Base-by-base conservation (phyloP, 2,113 vertebrate species). In the Boleophthalmus pectinirostris region DNA sequence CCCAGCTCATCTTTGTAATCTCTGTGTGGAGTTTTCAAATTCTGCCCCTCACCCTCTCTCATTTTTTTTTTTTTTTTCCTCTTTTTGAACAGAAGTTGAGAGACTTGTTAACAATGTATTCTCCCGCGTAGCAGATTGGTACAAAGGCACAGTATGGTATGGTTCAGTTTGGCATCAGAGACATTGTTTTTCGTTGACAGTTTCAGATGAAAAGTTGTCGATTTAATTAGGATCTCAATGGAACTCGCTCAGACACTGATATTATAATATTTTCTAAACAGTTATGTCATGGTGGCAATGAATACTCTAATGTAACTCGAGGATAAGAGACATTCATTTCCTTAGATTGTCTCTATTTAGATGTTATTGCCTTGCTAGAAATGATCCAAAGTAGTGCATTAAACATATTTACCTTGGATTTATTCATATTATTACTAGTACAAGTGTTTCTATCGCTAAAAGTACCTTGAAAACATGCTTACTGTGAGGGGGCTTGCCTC, bases 71-170 rank as follows among this genome's bases (percentile, higher is more conserved):
- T n/a, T n/a, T n/a, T 68, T 80, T 49, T 60, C 13, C 57, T 73
- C 45, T 60, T 33, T 70, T 47, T 64, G 16, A 68, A 60, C 47
- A 69, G 69, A 72, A 56, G 70, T 58, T 35, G 47, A 74, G 68
- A 82, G 69, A 56, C 87, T 90, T 68, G 72, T 92, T 92, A 91
- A 89, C 89, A 79, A 87, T 89, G 82, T 85, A 73, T 75, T 76
- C 78, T 77, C 13, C 23, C 63, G 70, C 87, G 67, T 77, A 78
- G 64, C 79, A 65, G 80, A 64, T 38, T 43, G 61, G 33, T 64
- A 64, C 61, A 64, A 64, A 38, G 38, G 61, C 61, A 43, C 61
- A 35, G 29, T 64, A 12, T 64, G 61, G 33, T 16, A 12, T 16
- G 33, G 60, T 6, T 63, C 18, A 2, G 0, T n/a, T 38, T 35